phyloP scores from a whole-genome alignment of 2,113 vertebrate species.

The Rana temporaria region DNA sequence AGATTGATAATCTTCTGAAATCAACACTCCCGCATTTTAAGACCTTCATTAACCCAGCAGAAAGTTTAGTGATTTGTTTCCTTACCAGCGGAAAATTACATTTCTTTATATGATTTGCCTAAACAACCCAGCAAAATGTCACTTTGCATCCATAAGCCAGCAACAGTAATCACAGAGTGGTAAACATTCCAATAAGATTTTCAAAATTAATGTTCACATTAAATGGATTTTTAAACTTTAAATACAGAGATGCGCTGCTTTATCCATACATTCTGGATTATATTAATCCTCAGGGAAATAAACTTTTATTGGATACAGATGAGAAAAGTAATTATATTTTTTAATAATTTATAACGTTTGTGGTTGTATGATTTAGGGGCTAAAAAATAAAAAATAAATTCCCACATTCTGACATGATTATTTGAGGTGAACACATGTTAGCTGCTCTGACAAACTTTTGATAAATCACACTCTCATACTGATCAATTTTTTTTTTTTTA shows the following conservation, averaged over 20 bases:
- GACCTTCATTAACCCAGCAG: slow-evolving; percentile 53
- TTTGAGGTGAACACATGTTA: no score
- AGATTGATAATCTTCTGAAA: slow-evolving; percentile 62
- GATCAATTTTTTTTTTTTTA: no score
- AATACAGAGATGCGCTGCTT: neutral
- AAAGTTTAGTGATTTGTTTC: slow-evolving; percentile 56
- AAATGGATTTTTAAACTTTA: slow-evolving; percentile 25
- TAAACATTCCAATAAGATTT: slow-evolving; percentile 25
- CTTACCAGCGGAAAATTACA: slow-evolving; percentile 55
- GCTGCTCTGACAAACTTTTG: no score
- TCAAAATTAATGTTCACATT: slow-evolving; percentile 5
- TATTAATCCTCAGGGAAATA: no score
- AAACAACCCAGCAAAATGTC: slow-evolving; percentile 58
- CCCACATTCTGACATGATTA: no score
- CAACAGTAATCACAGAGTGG: slow-evolving; percentile 46
- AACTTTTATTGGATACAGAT: no score
- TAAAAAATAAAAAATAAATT: no score
- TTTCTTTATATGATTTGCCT: slow-evolving; percentile 58
- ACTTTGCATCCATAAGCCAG: slow-evolving; percentile 53
- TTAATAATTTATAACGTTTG: no score
- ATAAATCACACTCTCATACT: no score
- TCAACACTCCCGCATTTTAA: slow-evolving; percentile 36
- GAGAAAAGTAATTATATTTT: no score
- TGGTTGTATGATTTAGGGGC: no score
- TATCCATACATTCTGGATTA: no score